Evolutionary conservation across 2,888 invertebrate genomes (phyloP), one percentile per base, ranked within the genome.

Genomic region (Oasisia sp.): DNA sequence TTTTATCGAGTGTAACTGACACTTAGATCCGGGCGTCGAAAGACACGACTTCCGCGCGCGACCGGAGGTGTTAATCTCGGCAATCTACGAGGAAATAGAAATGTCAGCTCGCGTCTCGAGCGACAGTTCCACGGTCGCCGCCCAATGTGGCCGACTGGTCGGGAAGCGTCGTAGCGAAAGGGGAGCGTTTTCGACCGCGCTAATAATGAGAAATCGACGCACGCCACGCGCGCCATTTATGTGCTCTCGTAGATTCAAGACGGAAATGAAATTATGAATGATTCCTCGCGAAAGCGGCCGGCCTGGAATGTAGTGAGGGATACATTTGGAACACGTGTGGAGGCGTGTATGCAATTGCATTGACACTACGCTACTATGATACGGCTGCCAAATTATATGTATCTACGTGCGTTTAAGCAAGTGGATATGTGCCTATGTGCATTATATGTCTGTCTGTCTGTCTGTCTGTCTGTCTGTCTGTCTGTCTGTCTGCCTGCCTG

Each of bases 41-140:
- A n/a, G 74, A 74, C 74, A 27, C 27, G 19, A 27, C n/a, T 74
- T 74, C 27, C 74, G 14, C n/a, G 74, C 7, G 19, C 19, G 74
- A 74, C 19, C 27, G 74, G n/a, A 74, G 27, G 74, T 27, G 74
- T 74, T 74, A 74, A 74, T 74, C 74, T 74, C n/a, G 19, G 74
- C n/a, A 74, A 74, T 74, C 74, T 74, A 27, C 74, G 74, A 74
- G 74, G 74, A 74, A 74, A 74, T 74, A 74, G 74, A 74, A 74
- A 74, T 74, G 74, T 74, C 74, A 74, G 74, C 74, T 74, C n/a
- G 27, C 5, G n/a, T 74, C 74, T 74, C 74, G 19, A 74, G n/a
- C 74, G 74, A 7, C 27, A 27, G n/a, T n/a, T 74, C 19, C 7
- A 74, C 27, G 74, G 74, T 7, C 74, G n/a, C 74, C 4, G 27